Percentiles rank a stretch among this genome's conserved stretches.
These are phyloP conservation scores for Agapetus fuscipes DNA, from an alignment of 2,888 invertebrate genomes.

Conservation along the genomic window DNA sequence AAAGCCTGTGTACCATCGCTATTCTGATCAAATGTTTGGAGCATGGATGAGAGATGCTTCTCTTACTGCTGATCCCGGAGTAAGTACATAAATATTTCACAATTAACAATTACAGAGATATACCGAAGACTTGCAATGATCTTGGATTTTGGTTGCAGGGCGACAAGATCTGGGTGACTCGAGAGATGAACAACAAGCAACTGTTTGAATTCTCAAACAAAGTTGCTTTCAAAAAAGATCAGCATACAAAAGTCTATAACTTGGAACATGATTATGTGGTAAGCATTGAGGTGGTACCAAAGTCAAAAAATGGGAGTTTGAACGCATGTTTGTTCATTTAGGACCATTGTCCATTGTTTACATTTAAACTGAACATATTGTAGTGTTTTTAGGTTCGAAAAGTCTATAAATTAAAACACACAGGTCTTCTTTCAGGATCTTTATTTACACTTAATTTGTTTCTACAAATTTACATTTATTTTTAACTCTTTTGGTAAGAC, in stretches of 20 bases:
- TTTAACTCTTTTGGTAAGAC: no score
- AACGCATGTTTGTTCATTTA: no score
- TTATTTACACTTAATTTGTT: no score
- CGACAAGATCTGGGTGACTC: conserved; percentile 78
- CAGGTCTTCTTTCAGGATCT: no score
- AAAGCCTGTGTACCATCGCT: conserved; percentile 83
- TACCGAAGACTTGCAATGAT: background rate
- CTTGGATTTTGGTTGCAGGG: conserved; percentile 28
- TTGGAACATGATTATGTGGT: conserved; percentile 34
- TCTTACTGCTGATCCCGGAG: conserved; percentile 12
- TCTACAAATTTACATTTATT: no score
- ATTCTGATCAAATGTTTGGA: conserved; percentile 66
- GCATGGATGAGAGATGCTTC: conserved; percentile 48
- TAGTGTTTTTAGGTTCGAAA: no score
- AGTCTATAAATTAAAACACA: no score
- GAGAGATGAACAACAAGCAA: conserved; percentile 60
- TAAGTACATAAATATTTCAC: conserved; percentile 2
- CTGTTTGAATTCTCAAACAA: conserved; percentile 73
- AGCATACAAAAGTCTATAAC: conserved; percentile 39
- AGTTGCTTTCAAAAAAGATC: conserved; percentile 51
- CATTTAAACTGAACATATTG: no score
- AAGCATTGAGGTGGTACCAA: conserved; percentile 22
- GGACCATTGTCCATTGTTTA: no score
- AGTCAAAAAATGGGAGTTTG: no score
- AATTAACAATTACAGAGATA: background rate